phyloP scores from a whole-genome alignment of 2,888 invertebrate species.

The Tuta absoluta region DNA sequence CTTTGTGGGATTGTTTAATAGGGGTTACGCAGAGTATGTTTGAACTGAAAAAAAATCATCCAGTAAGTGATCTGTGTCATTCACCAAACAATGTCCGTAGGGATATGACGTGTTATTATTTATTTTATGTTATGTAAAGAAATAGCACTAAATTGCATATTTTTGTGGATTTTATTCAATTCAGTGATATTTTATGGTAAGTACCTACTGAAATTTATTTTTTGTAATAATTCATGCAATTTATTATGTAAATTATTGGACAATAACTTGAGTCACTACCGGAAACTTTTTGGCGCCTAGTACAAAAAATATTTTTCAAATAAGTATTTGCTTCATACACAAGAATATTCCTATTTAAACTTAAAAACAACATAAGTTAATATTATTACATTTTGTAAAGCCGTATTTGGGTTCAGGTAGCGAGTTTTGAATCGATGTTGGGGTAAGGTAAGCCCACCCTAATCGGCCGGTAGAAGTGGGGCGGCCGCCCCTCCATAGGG shows the following conservation, averaged over 20 bases:
- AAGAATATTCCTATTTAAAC: background rate
- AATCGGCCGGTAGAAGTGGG: conserved; percentile 64
- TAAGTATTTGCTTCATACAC: background rate
- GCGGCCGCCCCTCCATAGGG: conserved; percentile 75
- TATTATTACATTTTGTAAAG: conserved; percentile 39
- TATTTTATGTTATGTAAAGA: conserved; percentile 14
- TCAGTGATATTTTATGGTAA: conserved; percentile 17
- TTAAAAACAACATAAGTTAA: conserved; percentile 30
- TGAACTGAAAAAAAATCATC: background rate
- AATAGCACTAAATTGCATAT: background rate
- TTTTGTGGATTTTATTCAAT: background rate
- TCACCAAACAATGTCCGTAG: background rate
- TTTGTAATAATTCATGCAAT: background rate
- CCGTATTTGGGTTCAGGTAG: conserved; percentile 51
- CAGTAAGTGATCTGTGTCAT: too few species aligned
- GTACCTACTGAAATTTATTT: background rate
- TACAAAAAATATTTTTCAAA: background rate
- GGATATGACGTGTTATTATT: conserved; percentile 15
- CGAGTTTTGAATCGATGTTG: conserved; percentile 64
- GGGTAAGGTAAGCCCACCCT: conserved; percentile 70
- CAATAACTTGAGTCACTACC: background rate
- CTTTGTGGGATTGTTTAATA: too few species aligned
- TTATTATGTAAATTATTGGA: background rate
- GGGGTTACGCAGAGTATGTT: background rate
- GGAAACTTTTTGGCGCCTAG: conserved; percentile 31